Evolutionary conservation across 2,113 vertebrate species (phyloP).

Genomic region (Pituophis catenifer): DNA sequence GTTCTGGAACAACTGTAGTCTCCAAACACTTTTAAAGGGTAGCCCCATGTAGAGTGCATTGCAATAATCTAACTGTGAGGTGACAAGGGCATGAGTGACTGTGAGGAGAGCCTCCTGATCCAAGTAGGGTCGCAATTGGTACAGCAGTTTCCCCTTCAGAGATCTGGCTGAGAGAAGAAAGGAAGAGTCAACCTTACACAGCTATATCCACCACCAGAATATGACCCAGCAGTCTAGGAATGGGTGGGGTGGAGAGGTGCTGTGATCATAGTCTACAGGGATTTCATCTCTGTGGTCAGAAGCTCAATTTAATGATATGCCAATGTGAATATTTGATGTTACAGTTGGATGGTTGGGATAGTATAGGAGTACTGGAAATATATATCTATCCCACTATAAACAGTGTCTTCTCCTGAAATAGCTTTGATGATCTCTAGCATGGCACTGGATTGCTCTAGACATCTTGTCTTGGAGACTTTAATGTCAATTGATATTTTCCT

Average conservation of each 20-base stretch:
- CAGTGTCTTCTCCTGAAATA: not conserved
- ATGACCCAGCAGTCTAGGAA: not conserved
- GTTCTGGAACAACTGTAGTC: too few species aligned
- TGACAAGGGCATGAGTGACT: too few species aligned
- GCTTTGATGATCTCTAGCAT: not conserved
- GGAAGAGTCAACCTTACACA: not conserved
- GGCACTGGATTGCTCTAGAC: not conserved
- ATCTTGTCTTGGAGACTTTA: not conserved
- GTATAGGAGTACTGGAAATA: not conserved
- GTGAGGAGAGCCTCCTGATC: too few species aligned
- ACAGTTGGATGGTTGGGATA: not conserved
- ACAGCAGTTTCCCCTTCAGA: not conserved
- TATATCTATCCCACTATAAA: not conserved
- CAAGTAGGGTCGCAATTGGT: too few species aligned
- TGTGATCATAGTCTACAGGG: not conserved
- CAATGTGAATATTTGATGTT: not conserved
- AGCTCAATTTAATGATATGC: not conserved
- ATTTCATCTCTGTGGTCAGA: not conserved
- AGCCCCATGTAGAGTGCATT: too few species aligned
- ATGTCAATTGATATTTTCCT: not conserved
- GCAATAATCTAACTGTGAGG: too few species aligned
- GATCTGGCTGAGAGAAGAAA: not conserved
- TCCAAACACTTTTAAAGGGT: too few species aligned
- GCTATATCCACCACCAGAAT: not conserved
- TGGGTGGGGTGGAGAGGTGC: not conserved